These are phyloP conservation scores for Penelope pileata DNA, from an alignment of 2,113 vertebrate species.

Conservation along the genomic window DNA sequence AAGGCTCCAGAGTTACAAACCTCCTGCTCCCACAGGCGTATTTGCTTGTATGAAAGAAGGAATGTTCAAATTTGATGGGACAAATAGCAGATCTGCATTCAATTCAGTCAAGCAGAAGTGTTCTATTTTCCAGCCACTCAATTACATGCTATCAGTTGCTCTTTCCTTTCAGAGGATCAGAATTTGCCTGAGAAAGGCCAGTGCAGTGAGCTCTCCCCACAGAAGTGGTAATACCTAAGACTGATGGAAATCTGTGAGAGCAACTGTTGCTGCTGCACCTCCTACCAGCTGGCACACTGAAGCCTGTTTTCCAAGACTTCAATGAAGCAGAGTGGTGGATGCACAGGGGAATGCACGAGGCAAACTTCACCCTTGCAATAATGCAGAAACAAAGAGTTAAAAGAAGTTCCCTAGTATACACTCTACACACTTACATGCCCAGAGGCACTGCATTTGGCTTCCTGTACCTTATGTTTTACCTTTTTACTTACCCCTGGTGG, in stretches of 20 bases:
- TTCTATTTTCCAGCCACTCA: not conserved
- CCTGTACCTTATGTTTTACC: constrained; percentile 6
- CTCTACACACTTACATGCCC: not conserved
- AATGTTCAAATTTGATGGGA: not conserved
- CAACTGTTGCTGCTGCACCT: not conserved
- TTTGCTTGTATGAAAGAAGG: not conserved
- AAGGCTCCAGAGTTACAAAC: not conserved
- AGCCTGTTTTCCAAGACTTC: not conserved
- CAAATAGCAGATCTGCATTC: not conserved
- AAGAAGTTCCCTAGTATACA: not conserved
- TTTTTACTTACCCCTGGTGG: constrained; percentile 1
- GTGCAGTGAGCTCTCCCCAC: not conserved
- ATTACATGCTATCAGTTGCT: rapidly evolving
- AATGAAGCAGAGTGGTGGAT: not conserved
- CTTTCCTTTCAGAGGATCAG: not conserved
- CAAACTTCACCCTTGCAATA: not conserved
- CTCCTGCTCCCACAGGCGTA: not conserved
- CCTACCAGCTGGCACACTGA: not conserved
- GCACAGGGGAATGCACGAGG: not conserved
- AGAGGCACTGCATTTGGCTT: constrained; percentile 26
- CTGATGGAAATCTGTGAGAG: not conserved
- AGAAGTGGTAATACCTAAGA: not conserved
- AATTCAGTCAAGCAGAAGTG: not conserved
- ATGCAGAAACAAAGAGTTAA: not conserved
- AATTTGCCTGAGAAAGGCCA: not conserved